These are phyloP conservation scores for Chrysogorgia sp. DNA, from an alignment of 92 coral and sea anemone genomes.

Conservation along the genomic window DNA sequence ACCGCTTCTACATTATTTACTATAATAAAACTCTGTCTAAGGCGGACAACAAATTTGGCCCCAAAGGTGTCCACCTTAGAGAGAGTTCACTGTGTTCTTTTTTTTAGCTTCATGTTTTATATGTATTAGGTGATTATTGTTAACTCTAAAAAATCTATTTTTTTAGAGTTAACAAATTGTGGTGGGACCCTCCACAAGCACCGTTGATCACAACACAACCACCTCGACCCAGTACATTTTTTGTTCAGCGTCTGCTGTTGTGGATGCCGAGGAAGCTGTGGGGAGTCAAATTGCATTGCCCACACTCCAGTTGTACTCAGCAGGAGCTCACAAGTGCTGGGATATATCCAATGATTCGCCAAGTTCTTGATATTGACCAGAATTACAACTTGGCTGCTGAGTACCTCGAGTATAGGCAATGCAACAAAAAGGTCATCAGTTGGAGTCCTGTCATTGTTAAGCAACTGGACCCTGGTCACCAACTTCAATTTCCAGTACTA, in stretches of 20 bases:
- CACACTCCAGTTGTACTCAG: constrained; percentile 12
- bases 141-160: too few relatives aligned
- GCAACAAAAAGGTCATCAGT: constrained; percentile 46
- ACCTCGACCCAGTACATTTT: constrained; percentile 50
- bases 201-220: constrained; percentile 36
- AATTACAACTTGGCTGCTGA: constrained; percentile 32
- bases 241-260: constrained; percentile 54
- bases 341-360: constrained; percentile 15
- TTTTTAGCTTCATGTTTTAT: not conserved
- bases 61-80: too few relatives aligned
- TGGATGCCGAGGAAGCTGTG: constrained; percentile 76
- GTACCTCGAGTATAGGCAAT: constrained; percentile 12
- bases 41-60: too few relatives aligned
- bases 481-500: constrained; percentile 55
- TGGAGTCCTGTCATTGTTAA: constrained; percentile 61
- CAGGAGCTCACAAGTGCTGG: constrained; percentile 30
- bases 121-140: too few relatives aligned
- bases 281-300: constrained; percentile 43
- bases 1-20: too few relatives aligned
- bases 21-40: too few relatives aligned
- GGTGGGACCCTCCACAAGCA: constrained; percentile 63
- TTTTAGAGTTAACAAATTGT: constrained; percentile 41
- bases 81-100: not conserved
- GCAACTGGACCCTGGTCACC: constrained; percentile 63
- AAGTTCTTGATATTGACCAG: constrained; percentile 37